Evolutionary conservation across 2,113 vertebrate genomes (phyloP).

Genomic region (Tylochromis polylepis): DNA sequence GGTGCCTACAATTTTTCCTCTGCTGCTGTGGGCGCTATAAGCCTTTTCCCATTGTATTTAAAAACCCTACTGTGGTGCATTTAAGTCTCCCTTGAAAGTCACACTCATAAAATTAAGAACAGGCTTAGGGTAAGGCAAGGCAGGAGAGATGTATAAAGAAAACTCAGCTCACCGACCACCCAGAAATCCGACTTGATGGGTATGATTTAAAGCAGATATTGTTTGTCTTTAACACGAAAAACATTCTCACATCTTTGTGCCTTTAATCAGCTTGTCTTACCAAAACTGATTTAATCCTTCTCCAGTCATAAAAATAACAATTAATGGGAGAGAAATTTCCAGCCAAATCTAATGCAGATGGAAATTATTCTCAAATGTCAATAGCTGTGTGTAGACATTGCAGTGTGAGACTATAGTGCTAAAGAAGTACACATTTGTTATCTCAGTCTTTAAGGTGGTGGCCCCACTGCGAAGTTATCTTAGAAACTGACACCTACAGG

Average conservation of each 20-base stretch:
- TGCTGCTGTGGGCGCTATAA: background rate
- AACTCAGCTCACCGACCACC: conserved; percentile 30
- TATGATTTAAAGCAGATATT: conserved; percentile 45
- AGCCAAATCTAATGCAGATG: conserved; percentile 16
- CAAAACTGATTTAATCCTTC: conserved; percentile 1
- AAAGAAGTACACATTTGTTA: background rate
- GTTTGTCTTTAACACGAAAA: background rate
- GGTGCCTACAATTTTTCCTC: background rate
- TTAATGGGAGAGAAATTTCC: background rate
- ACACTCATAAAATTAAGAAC: conserved; percentile 3
- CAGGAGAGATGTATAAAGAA: conserved; percentile 11
- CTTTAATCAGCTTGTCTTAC: background rate
- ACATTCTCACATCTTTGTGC: background rate
- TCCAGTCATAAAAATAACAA: conserved; percentile 5
- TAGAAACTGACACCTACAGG: background rate
- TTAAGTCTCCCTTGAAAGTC: background rate
- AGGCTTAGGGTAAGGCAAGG: background rate
- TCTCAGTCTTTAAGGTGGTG: background rate
- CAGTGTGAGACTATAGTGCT: background rate
- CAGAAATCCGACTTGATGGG: conserved; percentile 7
- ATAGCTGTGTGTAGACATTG: background rate
- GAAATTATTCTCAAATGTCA: background rate
- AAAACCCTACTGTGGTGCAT: background rate
- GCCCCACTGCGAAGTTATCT: background rate
- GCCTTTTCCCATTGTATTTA: background rate